Evolutionary conservation across 2,888 invertebrate species (phyloP), one percentile per base, ranked within the genome.

Genomic region (Taenaris catops): DNA sequence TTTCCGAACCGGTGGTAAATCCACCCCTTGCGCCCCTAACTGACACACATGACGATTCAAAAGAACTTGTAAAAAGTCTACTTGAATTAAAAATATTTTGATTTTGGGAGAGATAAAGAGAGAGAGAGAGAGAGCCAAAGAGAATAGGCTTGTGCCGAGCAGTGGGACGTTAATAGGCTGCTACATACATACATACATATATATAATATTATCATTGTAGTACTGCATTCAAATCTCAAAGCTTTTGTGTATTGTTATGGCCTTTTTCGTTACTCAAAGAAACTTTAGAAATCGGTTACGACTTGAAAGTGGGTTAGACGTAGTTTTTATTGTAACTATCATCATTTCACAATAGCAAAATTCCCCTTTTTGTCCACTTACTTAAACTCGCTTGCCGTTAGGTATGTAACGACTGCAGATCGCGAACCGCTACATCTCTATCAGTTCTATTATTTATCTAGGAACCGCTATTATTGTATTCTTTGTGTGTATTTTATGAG

Each of bases 291-390:
- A 50, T 61, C 59, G 54, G 54, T 55, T 58, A 57, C 54, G 55
- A 64, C 65, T 52, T 36, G 44, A 58, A 68, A 67, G 67, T 68
- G 56, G 66, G 63, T 52, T 60, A 55, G 49, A 48, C 35, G 28
- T 25, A 31, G 42, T 50, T 63, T 64, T 59, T 64, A 49, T 58
- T 53, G 20, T 48, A 41, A 34, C 44, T 45, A 48, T 48, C 42
- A 49, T 49, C 53, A 44, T 51, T 47, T 53, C 47, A 55, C 48
- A 52, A 56, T 57, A 47, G 49, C 31, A 39, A 39, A 35, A 34
- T 33, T 43, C 28, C 25, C 28, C 36, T 29, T 52, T 49, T 43
- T 50, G 51, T 51, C 49, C 53, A 50, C 49, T 53, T n/a, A 49
- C 57, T 55, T 55, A 56, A 59, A 60, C 49, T 52, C 49, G 50